Base-by-base conservation (phyloP, 2,113 vertebrate genomes). In the Conger conger region DNA sequence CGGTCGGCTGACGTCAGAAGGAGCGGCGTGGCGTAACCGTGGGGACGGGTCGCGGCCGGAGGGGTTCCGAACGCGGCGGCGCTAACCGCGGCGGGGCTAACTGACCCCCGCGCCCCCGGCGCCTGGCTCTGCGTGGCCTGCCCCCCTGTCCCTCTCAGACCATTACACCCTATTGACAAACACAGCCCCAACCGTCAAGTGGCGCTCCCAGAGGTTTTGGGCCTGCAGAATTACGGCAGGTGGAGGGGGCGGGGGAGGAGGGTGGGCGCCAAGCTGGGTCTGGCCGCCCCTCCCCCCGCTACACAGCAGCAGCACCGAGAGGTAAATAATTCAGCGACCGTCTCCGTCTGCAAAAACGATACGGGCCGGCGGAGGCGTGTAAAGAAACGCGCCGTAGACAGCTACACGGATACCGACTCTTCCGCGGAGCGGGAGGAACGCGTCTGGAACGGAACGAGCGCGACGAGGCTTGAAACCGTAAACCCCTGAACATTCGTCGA, bases 151-250 rank as follows among this genome's bases (percentile, higher is more conserved):
- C 86, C 90, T 90, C 90, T 86, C 87, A 23, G 86, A 90, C 91
- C 93, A 94, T 94, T 93, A 95, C 90, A 89, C 68, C 90, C 89
- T 92, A 94, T 93, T 91, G 92, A 94, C 89, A 83, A 91, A 84
- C 88, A 90, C 86, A 79, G n/a, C n/a, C n/a, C n/a, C n/a, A n/a
- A n/a, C 89, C 86, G 90, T 89, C 88, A 89, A 89, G 80, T 88
- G 85, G 86, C 42, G 81, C 84, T 89, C 92, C 87, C 68, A 35
- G 45, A 45, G 79, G 83, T 78, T 63, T 85, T 40, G 79, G 27
- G 36, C n/a, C 88, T 87, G 93, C 92, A 92, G 91, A 91, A 91
- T 92, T 91, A 92, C 92, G 93, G 91, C 87, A 88, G 88, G 87
- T 88, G 88, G 81, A 42, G 82, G 84, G 80, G 85, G 81, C 37